Conservation (phyloP, 1,140 invertebrate species). For the Cherax quadricarinatus region DNA sequence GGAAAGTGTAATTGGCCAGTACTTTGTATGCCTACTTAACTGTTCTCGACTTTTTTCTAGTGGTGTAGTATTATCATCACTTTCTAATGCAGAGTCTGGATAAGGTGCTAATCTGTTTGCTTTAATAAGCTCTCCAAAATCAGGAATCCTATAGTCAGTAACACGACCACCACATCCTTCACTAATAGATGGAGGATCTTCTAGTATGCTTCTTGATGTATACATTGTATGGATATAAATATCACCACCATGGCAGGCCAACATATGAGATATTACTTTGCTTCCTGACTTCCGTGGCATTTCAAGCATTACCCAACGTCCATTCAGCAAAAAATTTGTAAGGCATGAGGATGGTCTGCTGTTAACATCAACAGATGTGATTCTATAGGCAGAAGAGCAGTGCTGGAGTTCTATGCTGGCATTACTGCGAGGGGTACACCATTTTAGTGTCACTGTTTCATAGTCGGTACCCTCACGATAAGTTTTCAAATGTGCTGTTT, state of each 20-base stretch:
- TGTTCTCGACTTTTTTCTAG: slow-evolving; percentile 78
- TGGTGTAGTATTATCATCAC: slow-evolving; percentile 81
- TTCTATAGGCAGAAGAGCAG: slow-evolving; percentile 89
- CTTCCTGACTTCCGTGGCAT: slow-evolving; percentile 83
- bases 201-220: slow-evolving; percentile 90
- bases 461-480: slow-evolving; percentile 83
- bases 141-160: slow-evolving; percentile 91
- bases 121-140: slow-evolving; percentile 93
- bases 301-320: slow-evolving; percentile 95
- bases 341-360: slow-evolving; percentile 94
- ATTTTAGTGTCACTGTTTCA: slow-evolving; percentile 91
- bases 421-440: slow-evolving; percentile 94
- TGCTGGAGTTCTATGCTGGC: slow-evolving; percentile 87
- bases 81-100: slow-evolving; percentile 71
- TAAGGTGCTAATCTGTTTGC: slow-evolving; percentile 87
- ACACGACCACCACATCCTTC: slow-evolving; percentile 95
- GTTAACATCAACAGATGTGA: slow-evolving; percentile 97
- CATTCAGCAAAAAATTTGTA: slow-evolving; percentile 96
- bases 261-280: slow-evolving; percentile 93
- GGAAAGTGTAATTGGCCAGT: slow-evolving; percentile 95
- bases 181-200: slow-evolving; percentile 96
- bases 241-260: slow-evolving; percentile 96
- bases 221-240: slow-evolving; percentile 96
- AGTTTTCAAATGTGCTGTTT: slow-evolving; percentile 78
- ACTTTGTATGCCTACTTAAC: slow-evolving; percentile 88